Percentiles rank a stretch among this genome's conserved stretches.
Conservation (phyloP, 2,888 invertebrate genomes). For the Coleophora deauratella region DNA sequence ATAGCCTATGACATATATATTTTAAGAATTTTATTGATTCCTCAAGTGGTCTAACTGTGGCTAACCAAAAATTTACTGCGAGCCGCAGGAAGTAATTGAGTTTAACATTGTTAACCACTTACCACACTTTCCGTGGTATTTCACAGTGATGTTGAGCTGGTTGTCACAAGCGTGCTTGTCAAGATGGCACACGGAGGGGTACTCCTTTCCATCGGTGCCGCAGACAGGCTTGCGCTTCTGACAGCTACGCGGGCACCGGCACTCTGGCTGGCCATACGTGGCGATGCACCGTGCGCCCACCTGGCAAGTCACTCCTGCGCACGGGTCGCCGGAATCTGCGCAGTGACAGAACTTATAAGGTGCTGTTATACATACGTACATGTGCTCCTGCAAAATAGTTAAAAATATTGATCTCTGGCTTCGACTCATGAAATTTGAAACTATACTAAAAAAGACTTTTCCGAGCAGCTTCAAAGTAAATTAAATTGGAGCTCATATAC, state of each 20-base stretch:
- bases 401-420: too few relatives aligned
- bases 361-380: not conserved
- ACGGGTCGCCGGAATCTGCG: slow-evolving; percentile 81
- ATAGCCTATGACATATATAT: too few relatives aligned
- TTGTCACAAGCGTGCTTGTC: slow-evolving; percentile 84
- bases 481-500: too few relatives aligned
- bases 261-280: slow-evolving; percentile 78
- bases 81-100: too few relatives aligned
- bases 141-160: slow-evolving; percentile 83
- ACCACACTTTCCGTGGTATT: slow-evolving; percentile 92
- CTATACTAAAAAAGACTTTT: too few relatives aligned
- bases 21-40: too few relatives aligned
- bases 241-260: slow-evolving; percentile 73
- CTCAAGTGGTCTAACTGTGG: too few relatives aligned
- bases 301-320: slow-evolving; percentile 78
- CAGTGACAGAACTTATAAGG: not conserved
- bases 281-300: slow-evolving; percentile 80
- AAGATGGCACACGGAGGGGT: slow-evolving; percentile 90
- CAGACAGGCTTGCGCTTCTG: slow-evolving; percentile 88
- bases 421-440: too few relatives aligned
- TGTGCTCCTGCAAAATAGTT: too few relatives aligned
- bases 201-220: slow-evolving; percentile 90
- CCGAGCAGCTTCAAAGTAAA: too few relatives aligned
- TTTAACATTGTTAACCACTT: too few relatives aligned
- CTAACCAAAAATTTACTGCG: too few relatives aligned